Conservation (phyloP, 2,888 invertebrate genomes). For the Andrena haemorrhoa region DNA sequence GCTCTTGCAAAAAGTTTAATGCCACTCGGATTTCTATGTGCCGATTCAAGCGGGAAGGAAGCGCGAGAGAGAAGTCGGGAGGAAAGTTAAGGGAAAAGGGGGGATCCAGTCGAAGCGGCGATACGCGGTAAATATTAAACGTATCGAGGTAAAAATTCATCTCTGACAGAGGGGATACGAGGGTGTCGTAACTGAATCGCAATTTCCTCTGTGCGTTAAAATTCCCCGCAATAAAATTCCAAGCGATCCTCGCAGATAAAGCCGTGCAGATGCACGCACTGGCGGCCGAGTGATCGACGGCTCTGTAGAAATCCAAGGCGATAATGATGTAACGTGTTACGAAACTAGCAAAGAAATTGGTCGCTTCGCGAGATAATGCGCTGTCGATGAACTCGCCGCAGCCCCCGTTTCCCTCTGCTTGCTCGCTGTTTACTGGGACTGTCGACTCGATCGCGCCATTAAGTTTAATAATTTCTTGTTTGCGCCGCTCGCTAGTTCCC, state of each 20-base stretch:
- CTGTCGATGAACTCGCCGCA: not conserved
- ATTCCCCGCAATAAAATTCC: not conserved
- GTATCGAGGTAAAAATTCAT: conserved; percentile 28
- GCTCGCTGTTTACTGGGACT: conserved; percentile 3
- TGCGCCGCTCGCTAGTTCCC: conserved; percentile 19
- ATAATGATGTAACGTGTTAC: conserved; percentile 39
- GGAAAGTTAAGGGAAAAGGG: not conserved
- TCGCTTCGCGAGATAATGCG: not conserved
- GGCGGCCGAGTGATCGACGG: not conserved
- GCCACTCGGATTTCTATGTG: conserved; percentile 21
- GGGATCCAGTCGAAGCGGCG: not conserved
- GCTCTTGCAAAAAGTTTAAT: conserved; percentile 31
- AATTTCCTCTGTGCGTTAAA: conserved; percentile 14
- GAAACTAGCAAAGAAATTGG: conserved; percentile 29
- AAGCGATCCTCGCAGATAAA: not conserved
- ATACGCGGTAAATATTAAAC: conserved; percentile 38
- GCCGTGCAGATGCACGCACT: not conserved
- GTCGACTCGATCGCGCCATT: conserved; percentile 22
- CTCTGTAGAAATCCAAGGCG: not conserved
- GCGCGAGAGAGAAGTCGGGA: no score
- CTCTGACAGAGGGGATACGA: not conserved
- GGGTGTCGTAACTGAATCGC: conserved; percentile 1
- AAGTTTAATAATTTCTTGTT: conserved; percentile 37
- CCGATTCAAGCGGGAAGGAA: conserved; percentile 14
- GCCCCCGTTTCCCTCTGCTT: no score